phyloP scores from a whole-genome alignment of 2,113 vertebrate genomes.

The Hystrix cristata region DNA sequence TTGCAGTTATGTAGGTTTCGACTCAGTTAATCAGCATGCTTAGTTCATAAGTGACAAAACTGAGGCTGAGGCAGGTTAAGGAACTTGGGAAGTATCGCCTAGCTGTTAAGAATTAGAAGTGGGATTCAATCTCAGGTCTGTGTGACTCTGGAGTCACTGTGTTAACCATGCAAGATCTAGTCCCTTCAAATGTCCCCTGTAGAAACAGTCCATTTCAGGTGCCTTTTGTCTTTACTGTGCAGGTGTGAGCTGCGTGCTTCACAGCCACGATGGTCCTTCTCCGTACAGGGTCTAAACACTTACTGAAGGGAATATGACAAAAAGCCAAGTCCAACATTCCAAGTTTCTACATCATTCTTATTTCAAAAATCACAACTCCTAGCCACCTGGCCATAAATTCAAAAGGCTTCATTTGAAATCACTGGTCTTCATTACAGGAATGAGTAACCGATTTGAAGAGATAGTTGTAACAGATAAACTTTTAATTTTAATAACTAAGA shows the following conservation, averaged over 20 bases:
- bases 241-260: not conserved
- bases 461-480: conserved; percentile 57
- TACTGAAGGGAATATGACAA: not conserved
- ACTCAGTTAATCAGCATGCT: not conserved
- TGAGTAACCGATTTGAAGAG: conserved; percentile 71
- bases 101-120: not conserved
- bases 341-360: conserved; percentile 76
- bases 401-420: conserved; percentile 53
- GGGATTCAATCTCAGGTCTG: not conserved
- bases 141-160: not conserved
- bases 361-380: conserved; percentile 45
- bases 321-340: conserved; percentile 3
- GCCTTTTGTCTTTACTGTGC: not conserved
- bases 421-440: conserved; percentile 74
- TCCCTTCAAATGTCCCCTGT: not conserved
- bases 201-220: not conserved
- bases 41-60: not conserved
- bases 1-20: not conserved
- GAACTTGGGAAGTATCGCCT: not conserved
- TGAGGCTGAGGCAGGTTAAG: not conserved
- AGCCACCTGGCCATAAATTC: not conserved
- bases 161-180: not conserved
- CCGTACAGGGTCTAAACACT: conserved; percentile 66
- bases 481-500: conserved; percentile 37
- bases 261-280: conserved; percentile 24